Conservation (phyloP, 1,140 invertebrate genomes). For the Bombus vancouverensis region DNA sequence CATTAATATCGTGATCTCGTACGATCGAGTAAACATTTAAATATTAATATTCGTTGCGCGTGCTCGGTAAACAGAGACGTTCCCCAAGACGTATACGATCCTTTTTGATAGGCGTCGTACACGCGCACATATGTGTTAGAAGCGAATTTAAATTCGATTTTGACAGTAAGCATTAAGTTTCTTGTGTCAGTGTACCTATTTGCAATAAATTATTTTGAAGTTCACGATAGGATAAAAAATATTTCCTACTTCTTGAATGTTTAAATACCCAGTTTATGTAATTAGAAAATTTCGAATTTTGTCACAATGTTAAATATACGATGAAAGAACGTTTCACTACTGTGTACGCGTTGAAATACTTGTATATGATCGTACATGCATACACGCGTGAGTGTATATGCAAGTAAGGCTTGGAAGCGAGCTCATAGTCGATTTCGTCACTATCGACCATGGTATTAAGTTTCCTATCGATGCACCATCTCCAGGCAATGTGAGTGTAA, state of each 20-base stretch:
- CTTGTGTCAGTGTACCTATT: neutral
- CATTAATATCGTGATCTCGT: neutral
- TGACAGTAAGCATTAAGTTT: neutral
- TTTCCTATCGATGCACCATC: too few relatives aligned
- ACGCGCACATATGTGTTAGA: too few relatives aligned
- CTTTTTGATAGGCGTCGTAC: neutral
- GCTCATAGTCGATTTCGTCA: too few relatives aligned
- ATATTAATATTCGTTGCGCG: slow-evolving; percentile 28
- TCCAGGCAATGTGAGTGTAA: too few relatives aligned
- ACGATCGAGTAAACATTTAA: neutral
- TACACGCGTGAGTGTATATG: too few relatives aligned
- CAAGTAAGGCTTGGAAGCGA: too few relatives aligned
- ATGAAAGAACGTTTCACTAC: too few relatives aligned
- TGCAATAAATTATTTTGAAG: neutral
- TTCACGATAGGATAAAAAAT: neutral
- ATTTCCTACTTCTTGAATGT: neutral
- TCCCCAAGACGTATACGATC: neutral
- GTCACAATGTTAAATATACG: too few relatives aligned
- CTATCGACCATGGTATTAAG: too few relatives aligned
- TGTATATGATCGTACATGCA: too few relatives aligned
- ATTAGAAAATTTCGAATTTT: too few relatives aligned
- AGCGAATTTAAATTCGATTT: slow-evolving; percentile 11
- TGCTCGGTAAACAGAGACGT: neutral
- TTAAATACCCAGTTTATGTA: neutral
- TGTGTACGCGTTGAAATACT: too few relatives aligned